Conservation (phyloP, 2,888 invertebrate species). For the Prosopocoilus inquinatus region DNA sequence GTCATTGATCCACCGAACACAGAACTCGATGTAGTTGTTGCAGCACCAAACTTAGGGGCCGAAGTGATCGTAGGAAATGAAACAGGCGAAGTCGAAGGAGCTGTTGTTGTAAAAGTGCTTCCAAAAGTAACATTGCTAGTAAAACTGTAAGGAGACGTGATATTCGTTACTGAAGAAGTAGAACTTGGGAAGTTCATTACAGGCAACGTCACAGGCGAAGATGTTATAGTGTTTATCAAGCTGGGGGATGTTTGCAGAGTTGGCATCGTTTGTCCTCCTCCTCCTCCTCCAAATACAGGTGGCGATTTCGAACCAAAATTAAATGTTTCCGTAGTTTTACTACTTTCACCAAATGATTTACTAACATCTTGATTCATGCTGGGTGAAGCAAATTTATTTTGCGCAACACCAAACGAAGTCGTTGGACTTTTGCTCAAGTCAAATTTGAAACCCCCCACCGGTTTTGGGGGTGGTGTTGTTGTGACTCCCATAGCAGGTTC, state of each 20-base stretch:
- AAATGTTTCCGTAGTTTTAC: not conserved
- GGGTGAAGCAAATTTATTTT: no score
- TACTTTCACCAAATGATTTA: not conserved
- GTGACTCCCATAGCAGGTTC: not conserved
- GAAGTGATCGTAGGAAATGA: not conserved
- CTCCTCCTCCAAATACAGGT: not conserved
- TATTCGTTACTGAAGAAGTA: no score
- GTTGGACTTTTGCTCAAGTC: slow-evolving; percentile 30
- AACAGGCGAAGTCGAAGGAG: slow-evolving; percentile 1
- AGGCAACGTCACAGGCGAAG: no score
- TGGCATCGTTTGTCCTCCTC: not conserved
- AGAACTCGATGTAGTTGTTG: not conserved
- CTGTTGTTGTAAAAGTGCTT: not conserved
- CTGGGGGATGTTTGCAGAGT: not conserved
- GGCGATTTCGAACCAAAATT: not conserved
- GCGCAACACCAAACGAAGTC: no score
- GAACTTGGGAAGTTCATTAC: no score
- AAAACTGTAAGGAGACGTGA: no score
- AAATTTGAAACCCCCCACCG: slow-evolving; percentile 40
- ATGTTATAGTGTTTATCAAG: no score
- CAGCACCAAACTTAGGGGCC: not conserved
- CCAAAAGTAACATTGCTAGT: not conserved
- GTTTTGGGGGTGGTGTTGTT: slow-evolving; percentile 18
- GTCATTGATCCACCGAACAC: not conserved
- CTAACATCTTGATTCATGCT: not conserved